These are phyloP conservation scores for Myiotriccus ornatus DNA, from an alignment of 2,797 vertebrate species.

Conservation along the genomic window DNA sequence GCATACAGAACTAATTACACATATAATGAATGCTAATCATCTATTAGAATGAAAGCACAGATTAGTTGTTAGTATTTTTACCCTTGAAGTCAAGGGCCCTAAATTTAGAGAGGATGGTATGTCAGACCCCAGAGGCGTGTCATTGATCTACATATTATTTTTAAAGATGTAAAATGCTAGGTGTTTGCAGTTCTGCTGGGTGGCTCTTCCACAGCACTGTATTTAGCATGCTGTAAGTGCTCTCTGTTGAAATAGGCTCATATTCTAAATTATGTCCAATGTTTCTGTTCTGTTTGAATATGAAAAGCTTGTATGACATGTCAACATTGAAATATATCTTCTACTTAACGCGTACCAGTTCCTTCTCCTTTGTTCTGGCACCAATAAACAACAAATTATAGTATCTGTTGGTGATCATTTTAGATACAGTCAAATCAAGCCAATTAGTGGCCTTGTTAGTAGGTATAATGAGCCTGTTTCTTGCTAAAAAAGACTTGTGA, in stretches of 20 bases:
- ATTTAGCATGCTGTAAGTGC: constrained; percentile 77
- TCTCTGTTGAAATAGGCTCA: constrained; percentile 77
- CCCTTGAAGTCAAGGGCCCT: constrained; percentile 72
- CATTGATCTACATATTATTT: constrained; percentile 70
- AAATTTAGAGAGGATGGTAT: constrained; percentile 69
- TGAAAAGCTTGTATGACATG: constrained; percentile 70
- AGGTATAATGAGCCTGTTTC: constrained; percentile 78
- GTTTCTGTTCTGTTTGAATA: constrained; percentile 72
- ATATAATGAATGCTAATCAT: constrained; percentile 78
- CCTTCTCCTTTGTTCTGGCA: constrained; percentile 67
- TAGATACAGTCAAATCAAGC: constrained; percentile 75
- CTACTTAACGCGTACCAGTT: constrained; percentile 63
- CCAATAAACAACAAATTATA: constrained; percentile 64
- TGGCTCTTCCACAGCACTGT: constrained; percentile 70
- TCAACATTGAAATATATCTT: constrained; percentile 67
- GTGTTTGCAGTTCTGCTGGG: constrained; percentile 69
- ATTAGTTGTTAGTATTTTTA: constrained; percentile 77
- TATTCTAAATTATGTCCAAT: constrained; percentile 73
- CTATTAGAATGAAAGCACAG: constrained; percentile 80
- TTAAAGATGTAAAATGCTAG: constrained; percentile 70
- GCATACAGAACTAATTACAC: constrained; percentile 75
- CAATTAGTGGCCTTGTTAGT: constrained; percentile 76
- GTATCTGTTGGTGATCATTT: constrained; percentile 73
- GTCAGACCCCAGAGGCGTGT: constrained; percentile 70
- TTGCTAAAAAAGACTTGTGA: constrained; percentile 76